Percentiles rank a stretch among this genome's conserved stretches.
These are phyloP conservation scores for Melanophora roralis DNA, from an alignment of 2,888 invertebrate species.

Conservation along the genomic window DNA sequence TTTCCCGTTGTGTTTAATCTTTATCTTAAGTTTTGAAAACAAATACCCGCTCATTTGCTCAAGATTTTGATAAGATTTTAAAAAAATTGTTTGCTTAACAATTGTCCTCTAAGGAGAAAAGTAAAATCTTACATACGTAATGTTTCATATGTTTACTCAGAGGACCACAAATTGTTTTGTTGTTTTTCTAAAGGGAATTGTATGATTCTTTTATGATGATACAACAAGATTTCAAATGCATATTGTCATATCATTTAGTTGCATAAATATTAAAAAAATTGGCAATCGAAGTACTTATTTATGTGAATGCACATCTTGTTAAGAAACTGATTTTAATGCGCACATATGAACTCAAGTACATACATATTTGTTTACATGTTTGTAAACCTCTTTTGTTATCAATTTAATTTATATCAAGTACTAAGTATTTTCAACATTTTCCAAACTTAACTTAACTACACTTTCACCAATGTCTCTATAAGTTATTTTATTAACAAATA, in stretches of 20 bases:
- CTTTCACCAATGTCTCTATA: neutral
- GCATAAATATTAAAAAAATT: conserved; percentile 50
- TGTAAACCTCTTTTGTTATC: too few species aligned
- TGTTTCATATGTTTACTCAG: conserved; percentile 57
- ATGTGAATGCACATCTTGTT: conserved; percentile 4
- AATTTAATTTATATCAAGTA: too few species aligned
- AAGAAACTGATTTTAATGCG: too few species aligned
- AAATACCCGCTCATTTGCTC: conserved; percentile 12
- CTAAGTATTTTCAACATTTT: too few species aligned
- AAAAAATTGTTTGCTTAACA: conserved; percentile 22
- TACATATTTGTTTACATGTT: too few species aligned
- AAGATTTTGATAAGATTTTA: conserved; percentile 46
- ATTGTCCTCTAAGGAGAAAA: conserved; percentile 8
- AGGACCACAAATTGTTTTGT: conserved; percentile 44
- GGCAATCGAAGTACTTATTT: neutral
- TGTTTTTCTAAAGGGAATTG: neutral
- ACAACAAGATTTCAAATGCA: neutral
- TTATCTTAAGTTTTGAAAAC: conserved; percentile 33
- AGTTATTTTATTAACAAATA: neutral
- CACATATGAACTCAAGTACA: too few species aligned
- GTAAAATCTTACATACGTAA: conserved; percentile 28
- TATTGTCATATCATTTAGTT: conserved; percentile 38
- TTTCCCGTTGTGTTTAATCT: conserved; percentile 47
- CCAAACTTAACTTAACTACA: too few species aligned
- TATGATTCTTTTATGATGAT: neutral